Evolutionary conservation across 1,140 invertebrate species (phyloP).

Genomic region (Mizuhopecten yessoensis): DNA sequence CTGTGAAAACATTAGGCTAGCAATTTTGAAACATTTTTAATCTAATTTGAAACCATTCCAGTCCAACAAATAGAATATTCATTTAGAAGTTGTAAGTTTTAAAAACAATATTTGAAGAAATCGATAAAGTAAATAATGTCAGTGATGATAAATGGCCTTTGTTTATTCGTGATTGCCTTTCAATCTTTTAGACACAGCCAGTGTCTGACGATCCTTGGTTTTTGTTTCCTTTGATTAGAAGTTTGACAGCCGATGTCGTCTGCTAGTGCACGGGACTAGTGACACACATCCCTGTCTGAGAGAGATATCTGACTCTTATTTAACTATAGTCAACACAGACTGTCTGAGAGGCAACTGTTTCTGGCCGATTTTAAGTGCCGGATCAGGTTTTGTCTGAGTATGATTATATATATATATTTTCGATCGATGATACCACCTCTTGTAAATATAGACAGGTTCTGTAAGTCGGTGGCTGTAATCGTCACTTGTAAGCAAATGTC

Average conservation of each 20-base stretch:
- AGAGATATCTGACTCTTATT: background rate
- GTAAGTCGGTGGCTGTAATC: too few species aligned
- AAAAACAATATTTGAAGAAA: background rate
- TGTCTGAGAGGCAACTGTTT: background rate
- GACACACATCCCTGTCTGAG: background rate
- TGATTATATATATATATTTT: too few species aligned
- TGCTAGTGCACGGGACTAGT: background rate
- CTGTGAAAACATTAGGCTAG: too few species aligned
- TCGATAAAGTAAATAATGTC: background rate
- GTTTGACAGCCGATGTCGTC: slow-evolving; percentile 7
- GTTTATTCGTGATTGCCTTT: background rate
- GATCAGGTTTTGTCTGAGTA: background rate
- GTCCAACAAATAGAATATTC: too few species aligned
- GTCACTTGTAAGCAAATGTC: too few species aligned
- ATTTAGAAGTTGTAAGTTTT: too few species aligned
- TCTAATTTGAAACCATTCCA: too few species aligned
- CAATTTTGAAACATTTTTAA: too few species aligned
- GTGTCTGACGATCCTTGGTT: background rate
- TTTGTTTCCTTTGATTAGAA: background rate
- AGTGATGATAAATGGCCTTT: background rate
- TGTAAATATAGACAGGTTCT: too few species aligned
- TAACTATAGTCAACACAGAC: background rate
- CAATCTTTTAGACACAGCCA: background rate
- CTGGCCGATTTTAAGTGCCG: background rate
- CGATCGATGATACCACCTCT: too few species aligned